Evolutionary conservation across 2,113 vertebrate species (phyloP), one percentile per base, ranked within the genome.

Genomic region (Aviceda subcristata): DNA sequence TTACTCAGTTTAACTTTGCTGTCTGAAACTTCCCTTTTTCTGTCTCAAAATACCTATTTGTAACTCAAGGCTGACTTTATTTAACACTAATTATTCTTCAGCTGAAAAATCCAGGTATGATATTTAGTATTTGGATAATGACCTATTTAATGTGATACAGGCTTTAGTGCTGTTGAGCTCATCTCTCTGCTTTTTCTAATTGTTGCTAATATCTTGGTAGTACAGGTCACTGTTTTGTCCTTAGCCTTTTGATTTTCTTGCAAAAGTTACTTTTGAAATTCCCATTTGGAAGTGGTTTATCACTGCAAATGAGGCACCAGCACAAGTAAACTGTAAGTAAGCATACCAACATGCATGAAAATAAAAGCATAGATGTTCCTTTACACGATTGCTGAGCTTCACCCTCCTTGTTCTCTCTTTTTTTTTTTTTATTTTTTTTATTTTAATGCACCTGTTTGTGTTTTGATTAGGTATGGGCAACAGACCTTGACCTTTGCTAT

Each of bases 401-500:
- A 16, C 6, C 2, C 41, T 43, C 50, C 24, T 41, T 26, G 5
- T 27, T 59, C 29, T 69, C 10, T 38, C 1, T 50, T 22, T 3
- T 32, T 14, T 4, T 43, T 29, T 26, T 11, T 34, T 32, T 46
- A 53, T 48, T 29, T 27, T 39, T 10, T 32, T 30, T 27, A 8
- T 86, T 64, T 39, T 30, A 72, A 60, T 22, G 48, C 75, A 27
- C 8, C 12, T 86, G 26, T 82, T 94, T 91, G 68, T 92, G 24
- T 91, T 90, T 91, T 64, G 26, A 34, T 86, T 96, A 99, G 99
- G 98, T 99, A 45, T 99, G 99, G 99, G 99, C 98, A 76, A 98
- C 99, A 68, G 99, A 99, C 97, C 98, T 99, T 63, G 98, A 98
- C 97, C 94, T 99, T 74, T 96, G 97, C n/a, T 99, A 99, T 45